phyloP scores from a whole-genome alignment of 2,113 vertebrate species.

The Chaetodon auriga region DNA sequence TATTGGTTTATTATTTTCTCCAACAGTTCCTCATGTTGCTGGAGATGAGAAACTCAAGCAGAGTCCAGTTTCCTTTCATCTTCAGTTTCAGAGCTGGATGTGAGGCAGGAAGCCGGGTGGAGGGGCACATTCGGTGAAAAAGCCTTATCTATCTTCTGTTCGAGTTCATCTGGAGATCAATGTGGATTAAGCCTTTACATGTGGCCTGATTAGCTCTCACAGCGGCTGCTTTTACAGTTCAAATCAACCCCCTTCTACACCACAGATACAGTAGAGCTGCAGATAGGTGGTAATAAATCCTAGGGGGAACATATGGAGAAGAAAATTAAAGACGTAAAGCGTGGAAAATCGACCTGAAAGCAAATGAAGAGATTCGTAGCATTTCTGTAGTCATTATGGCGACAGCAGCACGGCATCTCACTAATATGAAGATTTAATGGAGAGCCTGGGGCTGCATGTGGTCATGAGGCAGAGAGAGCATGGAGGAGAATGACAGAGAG shows the following conservation, averaged over 20 bases:
- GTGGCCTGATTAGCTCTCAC: conserved; percentile 57
- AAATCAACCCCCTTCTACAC: conserved; percentile 28
- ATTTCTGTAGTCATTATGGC: conserved; percentile 49
- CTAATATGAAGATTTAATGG: conserved; percentile 64
- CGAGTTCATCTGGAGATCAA: conserved; percentile 67
- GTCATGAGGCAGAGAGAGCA: conserved; percentile 14
- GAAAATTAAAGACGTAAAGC: conserved; percentile 49
- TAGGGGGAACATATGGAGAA: conserved; percentile 32
- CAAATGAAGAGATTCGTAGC: conserved; percentile 38
- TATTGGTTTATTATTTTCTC: neutral
- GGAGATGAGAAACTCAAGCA: neutral
- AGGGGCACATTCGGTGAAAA: conserved; percentile 28
- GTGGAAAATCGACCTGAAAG: conserved; percentile 56
- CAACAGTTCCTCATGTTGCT: neutral
- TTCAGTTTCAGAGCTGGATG: conserved; percentile 10
- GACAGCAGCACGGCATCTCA: conserved; percentile 20
- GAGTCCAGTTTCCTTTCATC: conserved; percentile 1
- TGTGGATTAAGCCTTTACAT: conserved; percentile 66
- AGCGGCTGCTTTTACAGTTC: conserved; percentile 35
- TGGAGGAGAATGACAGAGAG: neutral
- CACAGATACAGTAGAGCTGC: conserved; percentile 29
- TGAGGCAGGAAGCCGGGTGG: neutral
- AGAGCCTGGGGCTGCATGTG: conserved; percentile 45
- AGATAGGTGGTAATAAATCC: conserved; percentile 53
- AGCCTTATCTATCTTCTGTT: conserved; percentile 62